Evolutionary conservation across 1,140 invertebrate species (phyloP), one percentile per base, ranked within the genome.

Genomic region (Cydia strobilella): DNA sequence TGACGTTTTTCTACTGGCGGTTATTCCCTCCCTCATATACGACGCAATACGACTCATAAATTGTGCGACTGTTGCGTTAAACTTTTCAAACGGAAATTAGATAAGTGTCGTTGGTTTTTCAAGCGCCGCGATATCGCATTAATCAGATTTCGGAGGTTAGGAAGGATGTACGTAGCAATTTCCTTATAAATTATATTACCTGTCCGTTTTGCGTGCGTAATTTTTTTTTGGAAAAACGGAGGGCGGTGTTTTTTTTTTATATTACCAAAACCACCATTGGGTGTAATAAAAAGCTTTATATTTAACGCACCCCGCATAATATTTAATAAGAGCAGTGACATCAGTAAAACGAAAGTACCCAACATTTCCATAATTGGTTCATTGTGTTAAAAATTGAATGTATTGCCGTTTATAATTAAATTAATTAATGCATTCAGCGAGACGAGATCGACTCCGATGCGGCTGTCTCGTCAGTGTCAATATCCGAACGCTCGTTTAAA

Each of bases 51-150:
- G 15, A 35, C 27, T 18, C 27, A 69, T 69, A 42, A 69, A 69
- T 69, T 69, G 12, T 69, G 65, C 9, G 35, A 69, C 65, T 18
- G 65, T 35, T 18, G 65, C 27, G 27, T 18, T 42, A 2, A 69
- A 69, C 65, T 69, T 69, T 69, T 27, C 31, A 65, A 65, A 69
- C 31, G 65, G 27, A 69, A 69, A 42, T 69, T 39, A 42, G 65
- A 69, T 35, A 35, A 69, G 31, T 39, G 27, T 31, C 27, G 31
- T 15, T 39, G 27, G 31, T 69, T 69, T 69, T 69, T 42, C n/a
- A 18, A 69, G 31, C 65, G 13, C 25, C 25, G 63, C 63, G 7
- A 31, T 35, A 35, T 23, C 54, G 10, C 23, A 5, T 69, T 35
- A 69, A 69, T 69, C 25, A 20, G 15, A 59, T 59, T 59, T 20